These are phyloP conservation scores for Stenurella melanura DNA, from an alignment of 2,888 invertebrate species.

Conservation along the genomic window DNA sequence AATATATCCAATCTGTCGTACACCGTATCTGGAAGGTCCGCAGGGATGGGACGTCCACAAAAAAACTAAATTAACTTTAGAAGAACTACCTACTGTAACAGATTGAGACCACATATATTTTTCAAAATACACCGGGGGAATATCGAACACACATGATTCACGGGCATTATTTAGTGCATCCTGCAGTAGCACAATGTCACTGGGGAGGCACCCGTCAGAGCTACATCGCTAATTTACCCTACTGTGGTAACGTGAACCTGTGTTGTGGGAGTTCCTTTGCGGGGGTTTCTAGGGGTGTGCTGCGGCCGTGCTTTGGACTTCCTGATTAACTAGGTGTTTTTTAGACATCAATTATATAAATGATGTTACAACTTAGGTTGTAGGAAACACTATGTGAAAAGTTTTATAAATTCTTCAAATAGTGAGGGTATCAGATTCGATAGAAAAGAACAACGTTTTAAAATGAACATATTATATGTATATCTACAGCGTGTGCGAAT, in stretches of 20 bases:
- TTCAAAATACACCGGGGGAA: conserved; percentile 38
- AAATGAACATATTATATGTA: too few relatives aligned
- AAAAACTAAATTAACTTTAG: not conserved
- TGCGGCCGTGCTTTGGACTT: conserved; percentile 57
- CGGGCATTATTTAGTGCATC: conserved; percentile 67
- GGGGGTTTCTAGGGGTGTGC: conserved; percentile 53
- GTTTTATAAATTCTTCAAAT: too few relatives aligned
- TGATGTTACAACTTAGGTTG: not conserved
- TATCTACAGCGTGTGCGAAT: too few relatives aligned
- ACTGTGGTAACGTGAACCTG: conserved; percentile 61
- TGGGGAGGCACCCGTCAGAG: conserved; percentile 68
- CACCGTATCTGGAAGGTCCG: not conserved
- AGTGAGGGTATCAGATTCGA: too few relatives aligned
- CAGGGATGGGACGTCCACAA: not conserved
- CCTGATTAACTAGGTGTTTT: conserved; percentile 58
- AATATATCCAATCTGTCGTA: too few relatives aligned
- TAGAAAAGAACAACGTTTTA: too few relatives aligned
- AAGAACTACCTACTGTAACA: not conserved
- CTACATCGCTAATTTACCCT: conserved; percentile 67
- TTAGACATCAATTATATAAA: conserved; percentile 29
- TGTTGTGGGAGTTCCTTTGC: conserved; percentile 62
- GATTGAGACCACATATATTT: conserved; percentile 26
- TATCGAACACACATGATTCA: conserved; percentile 53
- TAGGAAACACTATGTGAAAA: too few relatives aligned
- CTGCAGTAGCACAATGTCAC: conserved; percentile 64